Base-by-base conservation (phyloP, 2,113 vertebrate species). In the Seriola quinqueradiata region DNA sequence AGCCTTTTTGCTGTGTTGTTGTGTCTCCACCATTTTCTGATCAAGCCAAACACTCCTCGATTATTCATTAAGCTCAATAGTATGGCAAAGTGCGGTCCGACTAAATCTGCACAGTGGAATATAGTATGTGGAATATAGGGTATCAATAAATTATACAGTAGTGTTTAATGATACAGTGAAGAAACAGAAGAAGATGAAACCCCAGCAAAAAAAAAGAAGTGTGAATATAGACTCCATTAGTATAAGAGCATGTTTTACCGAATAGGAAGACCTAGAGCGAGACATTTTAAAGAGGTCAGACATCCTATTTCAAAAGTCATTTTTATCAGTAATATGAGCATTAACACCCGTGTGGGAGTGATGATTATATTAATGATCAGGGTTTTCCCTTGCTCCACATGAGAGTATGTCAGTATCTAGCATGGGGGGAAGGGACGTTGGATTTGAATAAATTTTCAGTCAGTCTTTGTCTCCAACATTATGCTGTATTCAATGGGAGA, bases 61-160 rank as follows among this genome's bases (percentile, higher is more conserved):
- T 91, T 87, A 87, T 91, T 93, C 74, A 92, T 76, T 40, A 14
- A 25, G 23, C 68, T 87, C 84, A 84, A 79, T n/a, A 75, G 63
- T 23, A 66, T 34, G 54, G 60, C 54, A 67, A 61, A 82, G 57
- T 71, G 68, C 9, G 10, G 4, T 40, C 17, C 17, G 36, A 63
- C 44, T 71, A 86, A 86, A 84, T 77, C 67, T 38, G 6, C 77
- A 73, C 57, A 77, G 82, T 79, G 63, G 68, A 81, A 64, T 55
- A 8, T 65, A 69, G 76, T 58, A 74, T 81, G 42, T 77, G 50
- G 36, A 84, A 90, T 83, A 52, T 73, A 74, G 55, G 70, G 36
- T 81, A 90, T 91, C 69, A 79, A 93, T 93, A 91, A 92, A 85
- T 90, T 58, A 90, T 84, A 78, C 55, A 82, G 36, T 60, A 21